A percentile compares a stretch with the other conserved stretches of the same genome.
Conservation (phyloP, 2,113 vertebrate genomes). For the Pantherophis guttatus region DNA sequence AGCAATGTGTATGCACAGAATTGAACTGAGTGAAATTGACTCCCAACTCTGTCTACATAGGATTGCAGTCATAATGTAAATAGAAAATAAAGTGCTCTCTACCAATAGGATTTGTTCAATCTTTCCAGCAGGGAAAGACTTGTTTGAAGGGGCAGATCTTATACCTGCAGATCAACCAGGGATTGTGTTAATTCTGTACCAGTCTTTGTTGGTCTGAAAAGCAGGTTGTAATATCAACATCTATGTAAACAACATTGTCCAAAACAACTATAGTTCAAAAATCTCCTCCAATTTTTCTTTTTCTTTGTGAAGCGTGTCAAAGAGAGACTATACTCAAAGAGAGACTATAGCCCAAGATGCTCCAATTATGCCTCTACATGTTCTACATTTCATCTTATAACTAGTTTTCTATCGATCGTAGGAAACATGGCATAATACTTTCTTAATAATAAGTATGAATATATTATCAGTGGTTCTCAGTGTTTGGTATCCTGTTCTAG, state of each 20-base stretch:
- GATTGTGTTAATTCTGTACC: background rate
- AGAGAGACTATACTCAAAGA: background rate
- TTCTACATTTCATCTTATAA: background rate
- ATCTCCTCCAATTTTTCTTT: background rate
- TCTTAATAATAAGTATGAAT: background rate
- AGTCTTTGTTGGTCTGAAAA: background rate
- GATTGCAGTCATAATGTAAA: background rate
- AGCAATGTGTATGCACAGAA: background rate
- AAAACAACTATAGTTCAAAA: background rate
- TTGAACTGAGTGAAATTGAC: background rate
- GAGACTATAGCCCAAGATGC: background rate
- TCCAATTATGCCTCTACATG: background rate
- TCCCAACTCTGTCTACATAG: background rate
- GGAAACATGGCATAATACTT: background rate
- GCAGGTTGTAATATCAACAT: background rate
- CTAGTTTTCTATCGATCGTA: background rate
- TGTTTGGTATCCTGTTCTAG: background rate
- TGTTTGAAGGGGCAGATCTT: background rate
- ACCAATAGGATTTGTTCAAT: background rate
- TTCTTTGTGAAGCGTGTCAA: background rate
- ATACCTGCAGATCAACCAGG: background rate
- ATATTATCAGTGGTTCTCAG: background rate
- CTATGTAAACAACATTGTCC: background rate
- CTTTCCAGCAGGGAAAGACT: background rate
- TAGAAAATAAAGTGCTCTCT: background rate